Base-by-base conservation (phyloP, 2,113 vertebrate genomes). In the Pseudopodoces humilis region DNA sequence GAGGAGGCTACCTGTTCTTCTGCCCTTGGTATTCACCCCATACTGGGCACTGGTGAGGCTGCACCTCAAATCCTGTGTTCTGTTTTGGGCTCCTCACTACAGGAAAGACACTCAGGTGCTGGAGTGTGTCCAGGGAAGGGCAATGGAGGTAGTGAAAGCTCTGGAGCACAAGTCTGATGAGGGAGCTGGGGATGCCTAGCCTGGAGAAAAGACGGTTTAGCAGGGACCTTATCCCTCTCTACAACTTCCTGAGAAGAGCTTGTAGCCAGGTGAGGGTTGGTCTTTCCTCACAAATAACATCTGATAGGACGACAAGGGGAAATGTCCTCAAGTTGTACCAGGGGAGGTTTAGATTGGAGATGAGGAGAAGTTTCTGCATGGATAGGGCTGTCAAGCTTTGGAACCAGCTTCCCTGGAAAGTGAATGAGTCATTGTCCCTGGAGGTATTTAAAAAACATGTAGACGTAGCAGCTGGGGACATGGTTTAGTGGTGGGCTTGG, bases 251-350 rank as follows among this genome's bases (percentile, higher is more conserved):
- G 53, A 47, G 68, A 75, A n/a, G 41, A 83, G 21, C 2, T 13
- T 53, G n/a, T 22, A 60, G 30, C 24, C 30, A 47, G 24, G 11
- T 47, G 9, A 7, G 5, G 11, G 2, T 18, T 0, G 0, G 16
- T 60, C 15, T 75, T 19, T 60, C 47, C 78, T 60, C 16, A 25
- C 6, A 60, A 44, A 18, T 44, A 65, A 60, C 7, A 41, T 60
- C 39, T 53, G 11, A 47, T 1, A 53, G 24, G 39, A 39, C 10
- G 37, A 60, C 24, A 83, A 53, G n/a, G 7, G 16, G 9, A 68
- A 47, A 47, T 55, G 24, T 41, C 11, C 13, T 76, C 24, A 76
- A 55, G 13, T 41, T 35, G 24, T 83, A 41, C 9, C 6, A 60
- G 55, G 9, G 20, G n/a, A 41, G 7, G 4, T 62, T 76, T 47